Evolutionary conservation across 2,113 vertebrate species (phyloP), one percentile per base, ranked within the genome.

Genomic region (Blennius ocellaris): DNA sequence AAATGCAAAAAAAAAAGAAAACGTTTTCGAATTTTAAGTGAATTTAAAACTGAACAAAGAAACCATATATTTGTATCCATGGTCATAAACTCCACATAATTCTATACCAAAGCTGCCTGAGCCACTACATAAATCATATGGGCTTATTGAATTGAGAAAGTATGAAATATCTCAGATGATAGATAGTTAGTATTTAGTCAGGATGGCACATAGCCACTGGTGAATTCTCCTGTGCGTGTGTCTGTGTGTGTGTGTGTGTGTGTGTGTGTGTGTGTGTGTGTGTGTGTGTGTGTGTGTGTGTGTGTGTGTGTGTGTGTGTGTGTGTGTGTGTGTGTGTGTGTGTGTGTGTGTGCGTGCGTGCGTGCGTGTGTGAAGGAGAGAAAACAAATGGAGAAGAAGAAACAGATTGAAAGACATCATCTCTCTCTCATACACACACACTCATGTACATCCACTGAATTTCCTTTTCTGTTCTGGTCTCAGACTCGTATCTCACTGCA

Each of bases 131-230:
- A 78, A 85, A 89, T 88, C 86, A 90, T 36, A 48, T 9, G 14
- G 72, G 80, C 75, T 86, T 89, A 91, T 87, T 90, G 81, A 90
- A 89, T 85, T 77, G 59, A 82, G 67, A 63, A 83, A 80, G 58
- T 87, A 88, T 85, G 81, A 90, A 84, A 87, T 81, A 81, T 83
- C 63, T 77, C 48, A 57, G 67, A 87, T 89, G 86, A 91, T 89
- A 90, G 86, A 91, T 90, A 68, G 85, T 73, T 78, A 69, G 82
- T 89, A 89, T 86, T 90, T 85, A 84, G 78, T 66, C 40, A 66
- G 61, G 61, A 67, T 83, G 85, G 85, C 87, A 74, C 58, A 72
- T 51, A 77, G 81, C 79, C 79, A 82, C 58, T 37, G 50, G 57
- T 82, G 71, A 72, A 59, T 73, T 57, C 30, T n/a, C 7, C 1